Conservation (phyloP, 2,113 vertebrate species). For the Pardalotus punctatus region DNA sequence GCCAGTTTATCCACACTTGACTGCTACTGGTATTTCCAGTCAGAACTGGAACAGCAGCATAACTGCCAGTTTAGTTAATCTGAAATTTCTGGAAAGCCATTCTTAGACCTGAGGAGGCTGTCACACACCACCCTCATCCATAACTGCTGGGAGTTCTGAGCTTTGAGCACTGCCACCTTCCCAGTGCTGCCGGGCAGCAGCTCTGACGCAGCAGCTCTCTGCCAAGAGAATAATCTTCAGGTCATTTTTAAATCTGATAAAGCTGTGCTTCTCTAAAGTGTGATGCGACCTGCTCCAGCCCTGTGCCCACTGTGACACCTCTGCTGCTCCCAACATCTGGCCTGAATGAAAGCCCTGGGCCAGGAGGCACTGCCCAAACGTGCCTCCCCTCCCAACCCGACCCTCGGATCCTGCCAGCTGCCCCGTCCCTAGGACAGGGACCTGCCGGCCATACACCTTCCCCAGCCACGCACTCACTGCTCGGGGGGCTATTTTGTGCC, state of each 20-base stretch:
- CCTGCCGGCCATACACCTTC: neutral
- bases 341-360: accelerated
- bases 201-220: neutral
- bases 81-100: neutral
- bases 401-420: accelerated
- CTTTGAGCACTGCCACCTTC: neutral
- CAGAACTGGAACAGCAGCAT: neutral
- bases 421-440: neutral
- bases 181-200: neutral
- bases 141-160: neutral
- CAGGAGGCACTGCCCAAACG: neutral
- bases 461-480: accelerated
- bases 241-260: neutral
- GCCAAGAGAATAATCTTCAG: neutral
- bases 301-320: accelerated
- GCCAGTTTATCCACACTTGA: neutral
- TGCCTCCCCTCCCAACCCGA: neutral
- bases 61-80: neutral
- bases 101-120: neutral
- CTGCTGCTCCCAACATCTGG: accelerated
- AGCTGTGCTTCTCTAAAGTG: neutral
- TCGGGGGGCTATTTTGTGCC: accelerated
- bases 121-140: neutral
- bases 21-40: neutral
- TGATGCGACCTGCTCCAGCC: accelerated